Evolutionary conservation across 2,113 vertebrate genomes (phyloP), one percentile per base, ranked within the genome.

Genomic region (Bombycilla garrulus): DNA sequence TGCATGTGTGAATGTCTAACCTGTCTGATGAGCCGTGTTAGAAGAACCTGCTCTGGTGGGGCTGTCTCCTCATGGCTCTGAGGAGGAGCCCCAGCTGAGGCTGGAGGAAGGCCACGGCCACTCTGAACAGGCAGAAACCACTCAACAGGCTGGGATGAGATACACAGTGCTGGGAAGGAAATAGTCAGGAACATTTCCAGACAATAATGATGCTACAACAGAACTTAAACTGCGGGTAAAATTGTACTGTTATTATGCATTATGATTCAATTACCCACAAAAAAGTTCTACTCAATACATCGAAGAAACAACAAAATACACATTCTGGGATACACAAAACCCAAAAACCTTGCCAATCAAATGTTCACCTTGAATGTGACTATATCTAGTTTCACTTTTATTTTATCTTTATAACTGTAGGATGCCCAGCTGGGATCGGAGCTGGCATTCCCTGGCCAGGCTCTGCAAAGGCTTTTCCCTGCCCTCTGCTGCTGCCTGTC

Each of bases 1-100:
- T 2, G 8, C 15, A 3, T 3, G 3, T 0, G 0, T 0, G 2
- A 42, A 3, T 1, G 0, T 5, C 81, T 8, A 0, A 2, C 8
- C 33, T 67, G 17, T 0, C 44, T 36, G 54, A 15, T 2, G 1
- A 19, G 2, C 22, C 3, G 4, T 1, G 5, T 10, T 5, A 15
- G 11, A 22, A 6, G 36, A 3, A 29, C 9, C 57, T 33, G 0
- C 6, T 3, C 20, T 8, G 28, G 22, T 2, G 21, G 7, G 1
- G 64, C 45, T 11, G 23, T 1, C 12, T 77, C 58, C 58, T 15
- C 4, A 0, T 0, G 16, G 44, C 80, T 5, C 0, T 2, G 48
- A 47, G 11, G n/a, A 40, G 23, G 20, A 45, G 25, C 23, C 20
- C 5, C 20, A 17, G 29, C 20, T 11, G 36, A 18, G 35, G 47